Conservation (phyloP, 2,797 vertebrate genomes). For the Enteromius treurensis region DNA sequence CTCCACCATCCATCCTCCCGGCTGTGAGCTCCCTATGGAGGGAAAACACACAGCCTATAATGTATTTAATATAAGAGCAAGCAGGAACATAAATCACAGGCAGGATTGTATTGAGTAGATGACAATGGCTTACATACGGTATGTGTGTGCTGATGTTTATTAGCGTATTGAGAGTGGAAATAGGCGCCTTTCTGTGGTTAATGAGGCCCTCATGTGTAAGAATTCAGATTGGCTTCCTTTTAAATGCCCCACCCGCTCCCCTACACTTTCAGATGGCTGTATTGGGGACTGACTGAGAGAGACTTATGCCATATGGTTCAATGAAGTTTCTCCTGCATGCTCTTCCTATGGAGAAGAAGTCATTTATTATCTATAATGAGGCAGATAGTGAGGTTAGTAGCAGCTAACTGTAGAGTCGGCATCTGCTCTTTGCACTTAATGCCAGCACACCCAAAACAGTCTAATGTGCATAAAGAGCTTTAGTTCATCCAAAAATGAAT, state of each 20-base stretch:
- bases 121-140: constrained; percentile 50
- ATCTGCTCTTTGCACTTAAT: constrained; percentile 16
- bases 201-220: constrained; percentile 27
- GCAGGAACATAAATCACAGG: constrained; percentile 54
- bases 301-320: constrained; percentile 47
- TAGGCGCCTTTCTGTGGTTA: constrained; percentile 42
- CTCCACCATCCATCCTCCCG: constrained; percentile 41
- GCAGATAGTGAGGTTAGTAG: constrained; percentile 21
- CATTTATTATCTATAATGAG: constrained; percentile 47
- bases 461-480: constrained; percentile 13
- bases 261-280: constrained; percentile 20
- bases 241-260: constrained; percentile 12
- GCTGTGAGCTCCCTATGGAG: constrained; percentile 47
- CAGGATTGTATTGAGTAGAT: constrained; percentile 69
- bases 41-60: constrained; percentile 54
- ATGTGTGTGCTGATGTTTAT: constrained; percentile 43
- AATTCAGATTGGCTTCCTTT: constrained; percentile 34
- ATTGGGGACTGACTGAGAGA: constrained; percentile 25
- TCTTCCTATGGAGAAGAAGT: constrained; percentile 34
- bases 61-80: constrained; percentile 58
- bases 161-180: constrained; percentile 9
- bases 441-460: constrained; percentile 14
- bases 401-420: constrained; percentile 21
- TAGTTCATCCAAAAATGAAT: constrained; percentile 2
- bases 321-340: constrained; percentile 27